phyloP scores from a whole-genome alignment of 2,113 vertebrate genomes.

The Gnathonemus longibarbis region DNA sequence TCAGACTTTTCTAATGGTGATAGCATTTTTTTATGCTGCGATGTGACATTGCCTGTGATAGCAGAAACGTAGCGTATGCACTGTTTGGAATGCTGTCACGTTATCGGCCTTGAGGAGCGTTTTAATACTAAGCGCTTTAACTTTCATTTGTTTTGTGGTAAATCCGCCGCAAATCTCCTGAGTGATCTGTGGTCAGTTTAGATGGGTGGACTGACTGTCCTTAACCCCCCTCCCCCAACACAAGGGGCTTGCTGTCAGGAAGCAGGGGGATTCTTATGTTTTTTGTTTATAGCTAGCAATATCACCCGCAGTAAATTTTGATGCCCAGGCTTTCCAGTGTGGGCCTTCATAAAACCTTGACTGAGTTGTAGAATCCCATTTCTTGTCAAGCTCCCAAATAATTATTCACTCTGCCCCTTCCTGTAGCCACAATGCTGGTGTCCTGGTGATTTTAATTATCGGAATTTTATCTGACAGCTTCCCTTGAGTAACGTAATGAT shows the following conservation, averaged over 20 bases:
- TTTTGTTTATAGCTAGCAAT: background rate
- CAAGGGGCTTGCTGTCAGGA: background rate
- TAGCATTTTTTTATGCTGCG: background rate
- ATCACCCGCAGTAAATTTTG: background rate
- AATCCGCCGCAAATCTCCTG: background rate
- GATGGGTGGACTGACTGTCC: background rate
- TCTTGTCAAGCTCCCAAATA: background rate
- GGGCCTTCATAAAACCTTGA: background rate
- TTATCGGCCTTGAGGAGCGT: background rate
- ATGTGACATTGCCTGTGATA: background rate
- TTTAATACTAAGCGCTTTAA: background rate
- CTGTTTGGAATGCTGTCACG: background rate
- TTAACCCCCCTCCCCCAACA: background rate
- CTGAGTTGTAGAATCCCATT: background rate
- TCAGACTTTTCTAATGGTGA: background rate
- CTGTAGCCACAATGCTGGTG: background rate
- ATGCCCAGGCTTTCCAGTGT: background rate
- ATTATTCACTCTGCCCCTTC: background rate
- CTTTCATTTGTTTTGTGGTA: background rate
- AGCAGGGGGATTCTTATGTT: background rate
- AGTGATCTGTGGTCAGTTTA: background rate
- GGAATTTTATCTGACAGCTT: background rate
- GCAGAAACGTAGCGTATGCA: background rate
- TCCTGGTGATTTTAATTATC: slow-evolving; percentile 11
- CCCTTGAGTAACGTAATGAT: background rate